Conservation (phyloP, 1,140 invertebrate genomes). For the Lanistes nyassanus region DNA sequence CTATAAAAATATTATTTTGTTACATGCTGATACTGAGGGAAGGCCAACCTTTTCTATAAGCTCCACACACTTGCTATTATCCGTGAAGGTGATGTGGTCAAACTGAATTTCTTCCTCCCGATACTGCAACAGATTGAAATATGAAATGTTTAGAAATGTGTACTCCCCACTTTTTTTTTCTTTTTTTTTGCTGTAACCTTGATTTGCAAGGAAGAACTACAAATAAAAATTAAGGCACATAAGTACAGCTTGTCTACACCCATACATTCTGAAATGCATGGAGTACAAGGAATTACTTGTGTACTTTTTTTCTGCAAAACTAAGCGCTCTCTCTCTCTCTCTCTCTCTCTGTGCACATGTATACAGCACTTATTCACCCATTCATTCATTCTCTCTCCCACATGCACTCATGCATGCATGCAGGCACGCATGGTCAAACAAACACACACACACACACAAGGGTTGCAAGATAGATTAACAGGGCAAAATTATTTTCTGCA, state of each 20-base stretch:
- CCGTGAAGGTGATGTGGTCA: constrained; percentile 99
- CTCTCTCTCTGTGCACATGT: background rate
- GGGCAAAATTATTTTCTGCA: too few species aligned
- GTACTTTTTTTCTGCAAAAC: too few species aligned
- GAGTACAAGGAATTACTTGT: too few species aligned
- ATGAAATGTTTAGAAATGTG: constrained; percentile 19
- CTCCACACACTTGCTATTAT: constrained; percentile 98
- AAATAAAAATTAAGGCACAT: too few species aligned
- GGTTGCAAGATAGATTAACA: too few species aligned
- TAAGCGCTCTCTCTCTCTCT: background rate
- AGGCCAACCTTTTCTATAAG: constrained; percentile 89
- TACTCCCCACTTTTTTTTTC: background rate
- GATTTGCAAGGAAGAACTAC: too few species aligned
- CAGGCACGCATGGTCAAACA: background rate
- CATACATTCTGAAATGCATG: too few species aligned
- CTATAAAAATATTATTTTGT: too few species aligned
- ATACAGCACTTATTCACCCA: background rate
- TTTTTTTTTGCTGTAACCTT: background rate
- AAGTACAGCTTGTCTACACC: too few species aligned
- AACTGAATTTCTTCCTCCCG: constrained; percentile 98
- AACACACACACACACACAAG: constrained; percentile 6
- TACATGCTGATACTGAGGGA: background rate
- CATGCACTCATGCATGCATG: background rate
- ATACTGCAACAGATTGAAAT: constrained; percentile 71
- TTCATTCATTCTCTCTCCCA: constrained; percentile 5